Conservation (phyloP, 1,140 invertebrate species). For the Drosophila miranda region DNA sequence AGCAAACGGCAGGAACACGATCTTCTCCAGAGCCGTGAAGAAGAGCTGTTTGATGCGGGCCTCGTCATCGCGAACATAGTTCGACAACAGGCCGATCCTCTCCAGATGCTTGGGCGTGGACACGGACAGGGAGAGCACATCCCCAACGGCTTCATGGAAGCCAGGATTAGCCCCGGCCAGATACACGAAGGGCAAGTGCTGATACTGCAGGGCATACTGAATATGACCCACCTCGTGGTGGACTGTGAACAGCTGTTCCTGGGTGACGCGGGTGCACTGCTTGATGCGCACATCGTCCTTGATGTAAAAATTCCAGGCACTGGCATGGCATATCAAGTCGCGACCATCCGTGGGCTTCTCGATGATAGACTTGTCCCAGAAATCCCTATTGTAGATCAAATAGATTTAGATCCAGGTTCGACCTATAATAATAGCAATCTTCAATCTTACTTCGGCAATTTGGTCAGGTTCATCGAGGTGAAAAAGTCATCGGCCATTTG, state of each 20-base stretch:
- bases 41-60: slow-evolving; percentile 91
- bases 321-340: slow-evolving; percentile 94
- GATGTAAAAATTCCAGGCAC: slow-evolving; percentile 95
- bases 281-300: slow-evolving; percentile 94
- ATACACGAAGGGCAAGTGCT: slow-evolving; percentile 88
- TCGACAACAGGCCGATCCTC: slow-evolving; percentile 87
- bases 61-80: slow-evolving; percentile 86
- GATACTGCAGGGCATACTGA: slow-evolving; percentile 93
- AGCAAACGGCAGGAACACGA: slow-evolving; percentile 94
- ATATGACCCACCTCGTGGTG: slow-evolving; percentile 96
- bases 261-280: slow-evolving; percentile 91
- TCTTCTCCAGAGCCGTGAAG: slow-evolving; percentile 91
- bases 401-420: too few relatives aligned
- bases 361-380: slow-evolving; percentile 92
- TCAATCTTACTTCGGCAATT: slow-evolving; percentile 87
- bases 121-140: slow-evolving; percentile 92
- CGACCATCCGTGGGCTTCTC: slow-evolving; percentile 89
- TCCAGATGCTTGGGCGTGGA: slow-evolving; percentile 91
- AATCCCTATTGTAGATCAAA: slow-evolving; percentile 79
- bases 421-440: not conserved
- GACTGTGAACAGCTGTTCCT: slow-evolving; percentile 89
- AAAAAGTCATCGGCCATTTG: slow-evolving; percentile 93
- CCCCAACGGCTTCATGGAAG: slow-evolving; percentile 97
- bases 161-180: slow-evolving; percentile 89
- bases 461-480: slow-evolving; percentile 90